Evolutionary conservation across 1,140 invertebrate species (phyloP), one percentile per base, ranked within the genome.

Genomic region (Drosophila eugracilis): DNA sequence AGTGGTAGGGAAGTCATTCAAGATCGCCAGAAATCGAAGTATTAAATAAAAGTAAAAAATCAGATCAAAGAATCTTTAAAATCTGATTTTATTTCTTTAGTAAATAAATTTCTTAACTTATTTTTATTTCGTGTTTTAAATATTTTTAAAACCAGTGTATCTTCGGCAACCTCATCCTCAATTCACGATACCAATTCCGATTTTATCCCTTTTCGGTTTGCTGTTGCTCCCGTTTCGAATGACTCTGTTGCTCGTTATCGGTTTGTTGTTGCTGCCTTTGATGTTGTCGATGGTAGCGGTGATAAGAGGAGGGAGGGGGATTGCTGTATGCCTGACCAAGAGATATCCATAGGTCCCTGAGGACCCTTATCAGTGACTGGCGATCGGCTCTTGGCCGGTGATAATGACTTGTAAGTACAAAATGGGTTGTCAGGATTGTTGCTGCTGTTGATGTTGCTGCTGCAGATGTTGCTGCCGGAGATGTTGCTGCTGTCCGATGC

Each of bases 341-440:
- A 42, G 55, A 69, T 39, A 54, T 71, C 32, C 39, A 0, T 15
- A 24, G 45, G 47, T 39, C 42, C 15, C 22, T 17, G 41, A 14
- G 10, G 47, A 75, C 71, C 59, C 78, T 86, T 86, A 86, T 86
- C 83, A 83, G 69, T 30, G 32, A 44, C 26, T 44, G 59, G 54
- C 78, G 65, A 86, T 86, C 83, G 60, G 52, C 63, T 60, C 63
- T 54, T 44, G 62, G 58, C 69, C 80, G 86, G 86, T 90, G 86
- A 90, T 90, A 90, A 90, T 90, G 86, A 81, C 86, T 88, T 90
- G 86, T 90, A 90, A 83, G 75, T 86, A 90, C 86, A 90, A 90
- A 90, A 90, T 90, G 81, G 78, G 65, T 90, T 90, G 86, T 90
- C 86, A 90, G 85, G 70, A 58, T 59, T 57, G 70, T 39, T 54